These are phyloP conservation scores for Oscheius sp. DNA, from an alignment of 2,888 invertebrate species.

Conservation along the genomic window DNA sequence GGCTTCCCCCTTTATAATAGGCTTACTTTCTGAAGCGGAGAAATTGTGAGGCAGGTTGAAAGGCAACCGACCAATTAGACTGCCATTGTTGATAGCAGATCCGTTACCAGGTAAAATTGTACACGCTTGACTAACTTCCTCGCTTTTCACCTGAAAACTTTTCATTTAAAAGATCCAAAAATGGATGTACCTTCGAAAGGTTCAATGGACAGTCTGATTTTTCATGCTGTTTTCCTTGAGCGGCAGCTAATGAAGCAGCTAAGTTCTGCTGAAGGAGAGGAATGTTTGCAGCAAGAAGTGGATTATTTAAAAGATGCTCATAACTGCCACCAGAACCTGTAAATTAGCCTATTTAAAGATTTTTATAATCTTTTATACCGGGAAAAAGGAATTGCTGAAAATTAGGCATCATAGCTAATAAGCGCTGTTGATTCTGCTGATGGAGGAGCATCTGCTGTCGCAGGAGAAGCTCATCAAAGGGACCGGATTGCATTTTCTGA, in stretches of 20 bases:
- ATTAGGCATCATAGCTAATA: conserved; percentile 34
- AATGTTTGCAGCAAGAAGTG: conserved; percentile 33
- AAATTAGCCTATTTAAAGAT: background rate
- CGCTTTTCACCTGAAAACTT: conserved; percentile 27
- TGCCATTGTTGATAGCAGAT: conserved; percentile 12
- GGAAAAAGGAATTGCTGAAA: conserved; percentile 34
- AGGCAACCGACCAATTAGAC: conserved; percentile 41
- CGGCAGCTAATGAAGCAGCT: conserved; percentile 28
- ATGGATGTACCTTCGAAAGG: conserved; percentile 45
- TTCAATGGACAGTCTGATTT: conserved; percentile 55
- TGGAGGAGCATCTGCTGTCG: conserved; percentile 57
- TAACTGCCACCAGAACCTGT: conserved; percentile 15
- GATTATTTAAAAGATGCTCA: conserved; percentile 38
- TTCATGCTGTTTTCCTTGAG: conserved; percentile 35
- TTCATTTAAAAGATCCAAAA: background rate
- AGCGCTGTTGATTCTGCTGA: conserved; percentile 39
- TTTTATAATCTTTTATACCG: conserved; percentile 2
- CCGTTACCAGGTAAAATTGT: conserved; percentile 20
- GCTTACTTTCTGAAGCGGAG: conserved; percentile 45
- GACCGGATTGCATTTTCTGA: conserved; percentile 49
- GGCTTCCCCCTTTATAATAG: background rate
- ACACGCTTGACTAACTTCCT: conserved; percentile 24
- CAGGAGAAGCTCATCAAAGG: conserved; percentile 55
- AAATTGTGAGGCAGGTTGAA: conserved; percentile 45
- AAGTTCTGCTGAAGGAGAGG: conserved; percentile 41